A percentile compares a stretch with the other conserved stretches of the same genome.
phyloP scores from a whole-genome alignment of 2,797 vertebrate species.

The Chlorospingus semifuscus region DNA sequence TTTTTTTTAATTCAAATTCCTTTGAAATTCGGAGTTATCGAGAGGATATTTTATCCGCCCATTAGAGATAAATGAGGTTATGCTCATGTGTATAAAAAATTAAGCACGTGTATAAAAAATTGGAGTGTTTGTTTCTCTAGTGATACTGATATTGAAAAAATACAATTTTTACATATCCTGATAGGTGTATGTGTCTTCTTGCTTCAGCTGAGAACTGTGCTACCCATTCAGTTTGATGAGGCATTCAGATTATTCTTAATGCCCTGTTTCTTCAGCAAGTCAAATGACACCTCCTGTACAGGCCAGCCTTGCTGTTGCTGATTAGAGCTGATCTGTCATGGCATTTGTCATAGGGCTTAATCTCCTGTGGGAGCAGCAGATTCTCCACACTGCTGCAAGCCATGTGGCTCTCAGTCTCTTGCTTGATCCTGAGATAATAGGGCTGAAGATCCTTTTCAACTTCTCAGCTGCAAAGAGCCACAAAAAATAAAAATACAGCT shows the following conservation, averaged over 20 bases:
- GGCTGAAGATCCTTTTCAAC: neutral
- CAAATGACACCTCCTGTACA: neutral
- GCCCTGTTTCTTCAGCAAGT: neutral
- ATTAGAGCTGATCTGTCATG: neutral
- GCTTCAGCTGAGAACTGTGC: neutral
- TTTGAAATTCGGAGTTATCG: neutral
- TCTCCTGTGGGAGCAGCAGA: neutral
- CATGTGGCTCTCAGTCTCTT: accelerated
- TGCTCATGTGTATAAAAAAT: neutral
- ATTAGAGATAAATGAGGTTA: neutral
- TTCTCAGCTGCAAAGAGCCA: neutral
- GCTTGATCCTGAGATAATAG: neutral
- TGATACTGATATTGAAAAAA: neutral
- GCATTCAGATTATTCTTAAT: neutral
- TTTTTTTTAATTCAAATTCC: neutral
- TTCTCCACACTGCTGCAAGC: neutral
- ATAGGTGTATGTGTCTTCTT: neutral
- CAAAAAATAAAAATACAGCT: neutral
- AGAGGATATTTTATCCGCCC: neutral
- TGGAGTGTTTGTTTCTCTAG: neutral
- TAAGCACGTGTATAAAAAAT: neutral
- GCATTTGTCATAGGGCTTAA: neutral
- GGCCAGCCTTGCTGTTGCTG: neutral
- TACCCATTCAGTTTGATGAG: neutral
- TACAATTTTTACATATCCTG: neutral